These are phyloP conservation scores for Omphaloscelis lunosa DNA, from an alignment of 2,888 invertebrate species.

Conservation along the genomic window DNA sequence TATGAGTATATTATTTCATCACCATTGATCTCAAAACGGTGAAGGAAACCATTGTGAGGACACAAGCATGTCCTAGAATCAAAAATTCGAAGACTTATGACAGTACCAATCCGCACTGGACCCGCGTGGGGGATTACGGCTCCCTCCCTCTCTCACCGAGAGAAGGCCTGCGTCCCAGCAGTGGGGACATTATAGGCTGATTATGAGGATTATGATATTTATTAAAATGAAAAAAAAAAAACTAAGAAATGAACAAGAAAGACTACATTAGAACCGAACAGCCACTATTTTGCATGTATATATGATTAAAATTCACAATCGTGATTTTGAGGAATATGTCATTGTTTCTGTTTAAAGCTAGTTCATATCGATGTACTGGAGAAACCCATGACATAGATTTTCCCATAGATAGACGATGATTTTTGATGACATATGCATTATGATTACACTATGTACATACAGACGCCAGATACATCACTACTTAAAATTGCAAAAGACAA, in stretches of 20 bases:
- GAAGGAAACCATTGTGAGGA: too few relatives aligned
- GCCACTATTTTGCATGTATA: neutral
- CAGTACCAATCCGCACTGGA: too few relatives aligned
- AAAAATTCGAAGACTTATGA: too few relatives aligned
- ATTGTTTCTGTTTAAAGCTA: neutral
- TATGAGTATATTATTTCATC: too few relatives aligned
- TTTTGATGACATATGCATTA: neutral
- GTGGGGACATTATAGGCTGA: too few relatives aligned
- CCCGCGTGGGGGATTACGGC: too few relatives aligned
- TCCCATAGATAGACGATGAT: neutral
- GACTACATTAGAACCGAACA: neutral
- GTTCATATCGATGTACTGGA: neutral
- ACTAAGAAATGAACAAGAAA: neutral
- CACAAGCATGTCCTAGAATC: too few relatives aligned
- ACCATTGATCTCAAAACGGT: too few relatives aligned
- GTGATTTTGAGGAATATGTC: neutral
- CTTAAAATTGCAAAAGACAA: neutral
- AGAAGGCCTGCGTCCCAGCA: too few relatives aligned
- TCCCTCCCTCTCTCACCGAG: too few relatives aligned
- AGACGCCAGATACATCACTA: neutral
- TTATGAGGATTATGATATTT: too few relatives aligned
- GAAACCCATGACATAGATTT: slow-evolving; percentile 3
- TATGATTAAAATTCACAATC: neutral
- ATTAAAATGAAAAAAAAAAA: neutral
- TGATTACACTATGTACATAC: neutral